Base-by-base conservation (phyloP, 2,113 vertebrate genomes). In the Chlorocebus sabaeus region DNA sequence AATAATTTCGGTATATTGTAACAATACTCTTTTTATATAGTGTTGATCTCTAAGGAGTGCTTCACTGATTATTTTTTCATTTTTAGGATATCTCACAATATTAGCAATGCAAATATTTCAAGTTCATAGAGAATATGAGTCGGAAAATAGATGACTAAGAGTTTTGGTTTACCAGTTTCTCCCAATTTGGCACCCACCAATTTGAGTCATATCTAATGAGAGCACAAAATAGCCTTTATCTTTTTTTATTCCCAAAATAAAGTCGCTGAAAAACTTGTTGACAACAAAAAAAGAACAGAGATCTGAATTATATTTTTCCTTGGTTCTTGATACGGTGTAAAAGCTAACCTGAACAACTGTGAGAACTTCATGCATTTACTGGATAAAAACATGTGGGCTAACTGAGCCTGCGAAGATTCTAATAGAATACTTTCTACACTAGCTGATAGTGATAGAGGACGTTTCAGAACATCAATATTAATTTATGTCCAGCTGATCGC, bases 401-500 rank as follows among this genome's bases (percentile, higher is more conserved):
- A 88, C 22, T 75, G 23, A 94, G 68, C 57, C 89, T 83, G 50
- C 61, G 43, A 88, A 85, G 67, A 12, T 48, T 59, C 70, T 80
- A 27, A 7, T 35, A 32, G 59, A 57, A 43, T 72, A 52, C 14
- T 52, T 84, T 95, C 80, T 88, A 8, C 96, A 93, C 90, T 97
- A 83, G 68, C 57, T 96, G 52, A 78, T 85, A 97, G 93, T 68
- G 43, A 81, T 88, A 38, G n/a, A 96, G 95, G 80, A 86, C 87
- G 17, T 87, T 96, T 90, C 50, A 89, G 72, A 98, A 96, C 86
- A 78, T 96, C 90, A 93, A 93, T 98, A 96, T 97, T 98, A 70
- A 86, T 97, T 98, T 98, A 68, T 98, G 95, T 85, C 72, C 38
- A 67, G 83, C 97, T 97, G 92, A 97, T 97, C 93, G 80, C 70